Evolutionary conservation across 2,113 vertebrate species (phyloP).

Genomic region (Anthoscopus minutus): DNA sequence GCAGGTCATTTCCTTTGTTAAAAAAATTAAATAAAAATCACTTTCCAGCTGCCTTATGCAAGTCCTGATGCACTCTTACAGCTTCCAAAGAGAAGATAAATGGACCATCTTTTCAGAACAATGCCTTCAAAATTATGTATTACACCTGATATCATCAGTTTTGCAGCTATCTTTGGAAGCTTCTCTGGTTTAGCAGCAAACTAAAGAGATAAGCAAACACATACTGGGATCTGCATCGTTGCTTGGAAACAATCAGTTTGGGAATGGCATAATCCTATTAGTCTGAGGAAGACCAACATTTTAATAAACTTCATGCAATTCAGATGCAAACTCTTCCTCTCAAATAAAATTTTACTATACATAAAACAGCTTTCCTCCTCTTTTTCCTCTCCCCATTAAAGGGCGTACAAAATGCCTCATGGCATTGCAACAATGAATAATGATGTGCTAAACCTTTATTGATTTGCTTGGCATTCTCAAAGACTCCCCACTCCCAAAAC

Average conservation of each 20-base stretch:
- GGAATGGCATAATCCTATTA: slow-evolving; percentile 56
- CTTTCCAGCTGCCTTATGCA: background rate
- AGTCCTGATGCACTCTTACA: background rate
- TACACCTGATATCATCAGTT: slow-evolving; percentile 44
- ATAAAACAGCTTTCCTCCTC: background rate
- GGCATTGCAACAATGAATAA: background rate
- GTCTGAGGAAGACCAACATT: slow-evolving; percentile 27
- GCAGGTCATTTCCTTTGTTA: background rate
- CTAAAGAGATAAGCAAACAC: slow-evolving; percentile 46
- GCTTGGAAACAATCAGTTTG: slow-evolving; percentile 65
- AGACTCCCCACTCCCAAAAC: slow-evolving; percentile 11
- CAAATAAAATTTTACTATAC: slow-evolving; percentile 24
- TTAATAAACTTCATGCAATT: slow-evolving; percentile 58
- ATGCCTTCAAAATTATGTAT: background rate
- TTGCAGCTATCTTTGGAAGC: slow-evolving; percentile 28
- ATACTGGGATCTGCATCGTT: slow-evolving; percentile 47
- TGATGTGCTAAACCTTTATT: slow-evolving; percentile 2
- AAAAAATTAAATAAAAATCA: background rate
- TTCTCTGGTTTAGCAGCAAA: slow-evolving; percentile 15
- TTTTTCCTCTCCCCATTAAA: background rate
- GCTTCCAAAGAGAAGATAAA: background rate
- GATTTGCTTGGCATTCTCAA: slow-evolving; percentile 25
- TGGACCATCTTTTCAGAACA: background rate
- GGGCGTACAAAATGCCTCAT: background rate
- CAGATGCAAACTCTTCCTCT: slow-evolving; percentile 42